Evolutionary conservation across 2,797 vertebrate genomes (phyloP).

Genomic region (Cynopterus sphinx): DNA sequence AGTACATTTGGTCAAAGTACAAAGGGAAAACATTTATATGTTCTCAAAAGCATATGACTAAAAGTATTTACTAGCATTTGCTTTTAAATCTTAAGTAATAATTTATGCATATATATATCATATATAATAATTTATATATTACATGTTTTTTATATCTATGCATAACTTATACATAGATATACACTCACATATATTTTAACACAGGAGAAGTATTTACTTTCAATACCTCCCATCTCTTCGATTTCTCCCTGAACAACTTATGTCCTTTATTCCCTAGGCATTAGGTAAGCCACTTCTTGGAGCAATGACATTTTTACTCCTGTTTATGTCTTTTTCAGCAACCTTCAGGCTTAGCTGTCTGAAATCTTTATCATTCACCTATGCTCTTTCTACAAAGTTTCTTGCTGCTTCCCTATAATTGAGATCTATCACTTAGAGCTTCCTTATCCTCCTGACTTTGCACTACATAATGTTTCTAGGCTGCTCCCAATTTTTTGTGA

Average conservation of each 20-base stretch:
- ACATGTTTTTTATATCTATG: too few species aligned
- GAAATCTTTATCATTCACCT: conserved; percentile 20
- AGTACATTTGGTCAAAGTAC: not conserved
- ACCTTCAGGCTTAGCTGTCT: conserved; percentile 50
- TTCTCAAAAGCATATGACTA: not conserved
- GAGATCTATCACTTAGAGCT: not conserved
- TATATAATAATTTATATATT: not conserved
- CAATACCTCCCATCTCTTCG: not conserved
- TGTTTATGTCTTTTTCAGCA: conserved; percentile 47
- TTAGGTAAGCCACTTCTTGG: conserved; percentile 37
- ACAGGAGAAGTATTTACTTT: not conserved
- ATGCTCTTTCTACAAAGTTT: rapidly evolving
- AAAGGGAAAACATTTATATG: not conserved
- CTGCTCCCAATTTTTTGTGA: not conserved
- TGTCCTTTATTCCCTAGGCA: conserved; percentile 21
- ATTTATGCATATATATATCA: not conserved
- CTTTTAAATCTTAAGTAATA: not conserved
- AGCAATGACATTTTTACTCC: conserved; percentile 35
- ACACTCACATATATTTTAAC: not conserved
- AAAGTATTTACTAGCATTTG: not conserved
- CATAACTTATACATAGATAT: not conserved
- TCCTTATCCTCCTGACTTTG: conserved; percentile 17
- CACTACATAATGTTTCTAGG: not conserved
- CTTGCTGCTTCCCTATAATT: conserved; percentile 51
- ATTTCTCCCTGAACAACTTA: conserved; percentile 11